phyloP scores from a whole-genome alignment of 2,888 invertebrate species.

The Lochmaea crataegi region DNA sequence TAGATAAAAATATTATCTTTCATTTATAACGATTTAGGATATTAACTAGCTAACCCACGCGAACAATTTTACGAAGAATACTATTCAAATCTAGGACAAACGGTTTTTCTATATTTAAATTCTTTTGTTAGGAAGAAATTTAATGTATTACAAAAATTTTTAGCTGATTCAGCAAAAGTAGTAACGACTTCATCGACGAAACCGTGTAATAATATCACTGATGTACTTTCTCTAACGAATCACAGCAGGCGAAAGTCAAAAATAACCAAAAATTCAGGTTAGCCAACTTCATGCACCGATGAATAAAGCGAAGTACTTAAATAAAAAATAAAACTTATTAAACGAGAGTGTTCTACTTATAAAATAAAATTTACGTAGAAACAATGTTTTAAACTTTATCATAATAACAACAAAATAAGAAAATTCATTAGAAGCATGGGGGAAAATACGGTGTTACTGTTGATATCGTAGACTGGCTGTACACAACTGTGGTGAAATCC shows the following conservation, averaged over 20 bases:
- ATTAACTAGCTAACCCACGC: neutral
- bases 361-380: neutral
- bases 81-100: neutral
- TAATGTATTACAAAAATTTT: neutral
- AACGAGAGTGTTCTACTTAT: conserved; percentile 10
- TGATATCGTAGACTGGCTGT: too few species aligned
- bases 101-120: neutral
- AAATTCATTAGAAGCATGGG: too few species aligned
- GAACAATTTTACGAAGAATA: neutral
- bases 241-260: conserved; percentile 30
- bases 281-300: conserved; percentile 28
- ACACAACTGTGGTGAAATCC: too few species aligned
- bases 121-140: neutral
- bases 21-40: neutral
- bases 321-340: conserved; percentile 15
- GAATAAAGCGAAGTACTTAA: conserved; percentile 18
- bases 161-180: neutral
- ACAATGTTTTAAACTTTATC: neutral
- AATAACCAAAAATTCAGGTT: conserved; percentile 39
- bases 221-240: conserved; percentile 33
- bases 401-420: neutral
- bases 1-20: neutral
- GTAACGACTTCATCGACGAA: neutral
- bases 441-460: too few species aligned
- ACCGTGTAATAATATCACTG: neutral